Evolutionary conservation across 2,888 invertebrate genomes (phyloP).

Genomic region (Zelleria hepariella): DNA sequence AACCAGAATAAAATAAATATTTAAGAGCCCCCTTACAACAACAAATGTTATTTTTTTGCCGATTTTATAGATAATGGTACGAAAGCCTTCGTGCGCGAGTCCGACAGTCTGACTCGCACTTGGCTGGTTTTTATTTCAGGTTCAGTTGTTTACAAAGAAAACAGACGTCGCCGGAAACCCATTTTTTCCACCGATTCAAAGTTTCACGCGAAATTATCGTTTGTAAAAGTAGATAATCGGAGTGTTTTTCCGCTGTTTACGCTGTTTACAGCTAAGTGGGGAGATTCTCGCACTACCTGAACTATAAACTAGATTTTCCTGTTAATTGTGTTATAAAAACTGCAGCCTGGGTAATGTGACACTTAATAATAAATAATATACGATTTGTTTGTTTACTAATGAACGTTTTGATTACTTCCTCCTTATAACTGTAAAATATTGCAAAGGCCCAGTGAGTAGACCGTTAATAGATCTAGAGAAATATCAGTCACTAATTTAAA

Average conservation of each 20-base stretch:
- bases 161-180: background rate
- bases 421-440: too few species aligned
- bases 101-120: too few species aligned
- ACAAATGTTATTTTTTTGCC: too few species aligned
- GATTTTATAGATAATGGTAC: too few species aligned
- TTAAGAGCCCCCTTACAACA: too few species aligned
- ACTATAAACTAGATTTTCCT: background rate
- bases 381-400: background rate
- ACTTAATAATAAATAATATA: background rate
- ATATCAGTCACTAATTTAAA: too few species aligned
- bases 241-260: background rate
- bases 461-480: too few species aligned
- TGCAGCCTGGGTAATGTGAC: background rate
- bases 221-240: background rate
- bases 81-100: too few species aligned
- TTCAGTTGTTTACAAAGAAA: too few species aligned
- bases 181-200: background rate
- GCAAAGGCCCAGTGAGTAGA: too few species aligned
- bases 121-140: too few species aligned
- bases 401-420: background rate
- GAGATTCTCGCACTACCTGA: background rate
- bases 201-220: background rate
- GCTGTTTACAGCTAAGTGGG: background rate
- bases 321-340: background rate
- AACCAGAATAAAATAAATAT: too few species aligned